These are phyloP conservation scores for Pyrochroa serraticornis DNA, from an alignment of 2,888 invertebrate genomes.

Conservation along the genomic window DNA sequence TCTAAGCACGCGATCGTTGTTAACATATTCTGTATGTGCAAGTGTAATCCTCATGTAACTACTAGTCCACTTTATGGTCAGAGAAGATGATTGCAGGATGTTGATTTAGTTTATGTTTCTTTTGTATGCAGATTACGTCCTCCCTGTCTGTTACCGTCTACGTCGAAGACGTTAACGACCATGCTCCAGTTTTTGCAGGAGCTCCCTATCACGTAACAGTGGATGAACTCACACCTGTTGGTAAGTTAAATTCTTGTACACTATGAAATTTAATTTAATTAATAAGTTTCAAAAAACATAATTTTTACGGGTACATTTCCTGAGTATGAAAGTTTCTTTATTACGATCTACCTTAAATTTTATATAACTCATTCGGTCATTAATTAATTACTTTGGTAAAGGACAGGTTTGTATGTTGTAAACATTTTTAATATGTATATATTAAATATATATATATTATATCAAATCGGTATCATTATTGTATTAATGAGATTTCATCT, in stretches of 20 bases:
- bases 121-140: conserved; percentile 72
- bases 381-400: no score
- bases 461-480: no score
- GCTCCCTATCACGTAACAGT: conserved; percentile 81
- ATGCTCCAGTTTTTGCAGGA: conserved; percentile 77
- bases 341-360: no score
- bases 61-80: not conserved
- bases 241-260: conserved; percentile 56
- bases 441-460: no score
- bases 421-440: no score
- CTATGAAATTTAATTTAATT: not conserved
- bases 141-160: conserved; percentile 86
- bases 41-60: conserved; percentile 8
- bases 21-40: no score
- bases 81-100: conserved; percentile 21
- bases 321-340: no score
- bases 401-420: no score
- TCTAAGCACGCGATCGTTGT: not conserved
- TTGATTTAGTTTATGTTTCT: conserved; percentile 21
- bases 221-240: conserved; percentile 79
- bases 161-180: conserved; percentile 88
- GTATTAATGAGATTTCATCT: no score
- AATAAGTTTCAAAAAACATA: not conserved
- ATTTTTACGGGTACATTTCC: not conserved
- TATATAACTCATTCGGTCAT: no score